Base-by-base conservation (phyloP, 2,888 invertebrate species). In the Maniola hyperantus region DNA sequence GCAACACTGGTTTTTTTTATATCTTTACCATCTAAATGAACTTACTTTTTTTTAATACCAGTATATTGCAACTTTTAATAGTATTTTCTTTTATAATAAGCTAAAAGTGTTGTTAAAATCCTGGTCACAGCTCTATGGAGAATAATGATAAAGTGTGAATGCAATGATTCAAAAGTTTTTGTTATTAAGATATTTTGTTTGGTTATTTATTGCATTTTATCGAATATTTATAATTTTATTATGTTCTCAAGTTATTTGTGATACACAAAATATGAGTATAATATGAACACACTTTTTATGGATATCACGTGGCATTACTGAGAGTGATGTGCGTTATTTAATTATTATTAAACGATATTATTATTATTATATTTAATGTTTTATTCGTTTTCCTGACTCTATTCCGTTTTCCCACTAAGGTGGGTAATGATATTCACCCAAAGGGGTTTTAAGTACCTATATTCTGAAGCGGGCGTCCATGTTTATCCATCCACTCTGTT, bases 141-240 rank as follows among this genome's bases (percentile, higher is more conserved):
- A 33, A 2, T 50, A 26, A 53, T 54, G 36, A 15, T 39, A 36
- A 44, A 26, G 65, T 64, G 48, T 67, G 71, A 62, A 68, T 64
- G 66, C n/a, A 26, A 18, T 39, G 18, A 8, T 42, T 44, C 51
- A 42, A 26, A 5, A 34, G 50, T 33, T 64, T 66, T 34, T 62
- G 63, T 46, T 65, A 50, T 58, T 64, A 18, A 13, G 26, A 46
- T 67, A 15, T 34, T 20, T 55, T 69, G 51, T 67, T 67, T 61
- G 60, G 62, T 62, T 66, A 66, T 71, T 69, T 69, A 64, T 66
- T 71, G 69, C 71, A 71, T 71, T 71, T 71, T 68, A 57, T 66
- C 65, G 53, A 65, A 71, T 68, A 62, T 64, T 58, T 68, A 61
- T 39, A 39, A 11, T 39, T 39, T 11, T 39, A 39, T 68, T 44